Evolutionary conservation across 2,888 invertebrate genomes (phyloP).

Genomic region (Hemicrepidius hirtus): DNA sequence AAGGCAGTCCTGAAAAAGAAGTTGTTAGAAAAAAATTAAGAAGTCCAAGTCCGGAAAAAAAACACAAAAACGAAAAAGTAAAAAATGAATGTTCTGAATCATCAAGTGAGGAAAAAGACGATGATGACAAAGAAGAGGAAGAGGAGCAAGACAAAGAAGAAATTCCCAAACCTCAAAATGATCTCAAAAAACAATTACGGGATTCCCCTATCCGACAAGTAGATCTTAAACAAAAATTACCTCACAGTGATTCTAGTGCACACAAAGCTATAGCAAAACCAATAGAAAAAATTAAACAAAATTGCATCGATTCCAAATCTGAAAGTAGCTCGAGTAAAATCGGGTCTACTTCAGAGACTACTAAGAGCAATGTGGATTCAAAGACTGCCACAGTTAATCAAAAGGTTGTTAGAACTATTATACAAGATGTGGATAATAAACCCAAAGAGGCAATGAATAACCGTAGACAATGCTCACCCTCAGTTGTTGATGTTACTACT

Average conservation of each 20-base stretch:
- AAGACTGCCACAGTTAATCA: conserved; percentile 39
- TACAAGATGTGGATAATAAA: conserved; percentile 31
- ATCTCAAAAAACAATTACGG: conserved; percentile 36
- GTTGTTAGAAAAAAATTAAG: conserved; percentile 19
- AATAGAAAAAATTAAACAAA: conserved; percentile 60
- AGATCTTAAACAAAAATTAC: conserved; percentile 35
- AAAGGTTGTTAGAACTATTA: conserved; percentile 23
- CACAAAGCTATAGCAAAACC: conserved; percentile 61
- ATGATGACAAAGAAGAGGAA: conserved; percentile 41
- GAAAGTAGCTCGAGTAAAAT: conserved; percentile 64
- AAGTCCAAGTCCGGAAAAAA: conserved; percentile 26
- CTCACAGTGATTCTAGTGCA: conserved; percentile 57
- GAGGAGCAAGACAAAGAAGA: conserved; percentile 47
- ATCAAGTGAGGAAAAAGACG: conserved; percentile 33
- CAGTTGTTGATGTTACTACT: conserved; percentile 67
- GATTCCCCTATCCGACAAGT: conserved; percentile 27
- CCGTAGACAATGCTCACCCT: conserved; percentile 64
- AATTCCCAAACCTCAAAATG: conserved; percentile 58
- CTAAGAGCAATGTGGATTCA: conserved; percentile 45
- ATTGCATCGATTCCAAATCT: conserved; percentile 62
- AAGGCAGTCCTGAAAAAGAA: conserved; percentile 2
- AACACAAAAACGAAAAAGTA: conserved; percentile 24
- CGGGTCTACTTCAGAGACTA: conserved; percentile 42
- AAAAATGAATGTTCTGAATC: conserved; percentile 20
- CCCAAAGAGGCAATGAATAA: conserved; percentile 28